Evolutionary conservation across 2,797 vertebrate genomes (phyloP), one percentile per base, ranked within the genome.

Genomic region (Rhinogobio ventralis): DNA sequence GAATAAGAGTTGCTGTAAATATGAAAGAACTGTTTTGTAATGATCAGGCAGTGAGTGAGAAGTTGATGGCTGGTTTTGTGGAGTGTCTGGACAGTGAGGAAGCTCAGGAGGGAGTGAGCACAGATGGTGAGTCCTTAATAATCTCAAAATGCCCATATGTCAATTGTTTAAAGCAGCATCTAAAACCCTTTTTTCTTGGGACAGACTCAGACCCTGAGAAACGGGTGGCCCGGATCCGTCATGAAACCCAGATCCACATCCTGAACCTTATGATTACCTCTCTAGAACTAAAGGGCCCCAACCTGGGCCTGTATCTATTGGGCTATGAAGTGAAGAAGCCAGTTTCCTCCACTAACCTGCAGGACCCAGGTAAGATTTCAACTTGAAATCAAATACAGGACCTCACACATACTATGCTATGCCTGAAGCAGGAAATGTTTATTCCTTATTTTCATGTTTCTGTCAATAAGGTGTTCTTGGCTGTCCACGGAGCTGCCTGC

Each of bases 41-140:
- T 36, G 60, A 88, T 46, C 87, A 99, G 98, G 90, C 90, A 90
- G 91, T 97, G 87, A 99, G 97, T 91, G 95, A 98, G 84, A 99
- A 97, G 90, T 93, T 99, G 79, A 98, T 99, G 98, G 96, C 97
- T 80, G 98, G 98, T 15, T 99, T 99, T 90, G 98, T 99, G 86
- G 97, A 98, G 88, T 99, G 98, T 93, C 92, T 99, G 92, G 98
- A 98, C 91, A 97, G 94, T 75, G 98, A 99, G 89, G 98, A 97
- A 81, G 95, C 96, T 62, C 97, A 98, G 90, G 98, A 99, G 90
- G 94, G 95, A 90, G 88, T 95, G n/a, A 94, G 94, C 13, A 93
- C 91, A 86, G 96, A 96, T n/a, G 97, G 98, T 99, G 91, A 93
- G 94, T 74, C 0, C 30, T 10, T 66, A 53, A 14, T 53, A 53